Evolutionary conservation across 1,140 invertebrate species (phyloP), one percentile per base, ranked within the genome.

Genomic region (Harpegnathos saltator): DNA sequence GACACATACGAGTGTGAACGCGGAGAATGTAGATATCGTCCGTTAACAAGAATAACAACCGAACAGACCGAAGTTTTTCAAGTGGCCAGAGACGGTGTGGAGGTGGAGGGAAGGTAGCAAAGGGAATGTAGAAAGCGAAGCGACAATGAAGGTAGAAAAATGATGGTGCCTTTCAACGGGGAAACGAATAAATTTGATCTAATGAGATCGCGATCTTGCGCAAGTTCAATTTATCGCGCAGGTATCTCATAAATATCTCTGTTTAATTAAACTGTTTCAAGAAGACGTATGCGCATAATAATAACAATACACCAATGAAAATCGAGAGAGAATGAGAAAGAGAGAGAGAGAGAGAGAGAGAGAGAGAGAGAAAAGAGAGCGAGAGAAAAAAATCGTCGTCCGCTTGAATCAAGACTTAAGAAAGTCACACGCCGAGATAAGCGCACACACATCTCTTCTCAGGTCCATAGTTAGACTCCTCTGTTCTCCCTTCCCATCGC

Each of bases 11-110:
- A 52, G 17, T 11, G 5, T 7, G 33, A 33, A n/a, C n/a, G n/a
- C n/a, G n/a, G 14, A 50, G 63, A 75, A 75, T 50, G 29, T 75
- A 75, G 24, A 63, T 63, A 15, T n/a, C 11, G 3, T 11, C n/a
- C 44, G 29, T 68, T 68, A 68, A 50, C 24, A 63, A 65, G 44
- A 75, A 52, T 75, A 44, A 75, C 65, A 75, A 75, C 52, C n/a
- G n/a, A 17, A 75, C 19, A 52, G n/a, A 15, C n/a, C 22, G 26
- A 63, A 65, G 59, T 52, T 75, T 73, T 44, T 52, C 26, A 75
- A 75, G 58, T 62, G 58, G 58, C 9, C 50, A 62, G 15, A 1
- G 24, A 1, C 52, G 52, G 62, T 62, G 48, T n/a, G n/a, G 22
- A 19, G 2, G 24, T 44, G 48, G 14, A 48, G n/a, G 24, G 19